These are phyloP conservation scores for Brachypterus glaber DNA, from an alignment of 2,888 invertebrate species.

Conservation along the genomic window DNA sequence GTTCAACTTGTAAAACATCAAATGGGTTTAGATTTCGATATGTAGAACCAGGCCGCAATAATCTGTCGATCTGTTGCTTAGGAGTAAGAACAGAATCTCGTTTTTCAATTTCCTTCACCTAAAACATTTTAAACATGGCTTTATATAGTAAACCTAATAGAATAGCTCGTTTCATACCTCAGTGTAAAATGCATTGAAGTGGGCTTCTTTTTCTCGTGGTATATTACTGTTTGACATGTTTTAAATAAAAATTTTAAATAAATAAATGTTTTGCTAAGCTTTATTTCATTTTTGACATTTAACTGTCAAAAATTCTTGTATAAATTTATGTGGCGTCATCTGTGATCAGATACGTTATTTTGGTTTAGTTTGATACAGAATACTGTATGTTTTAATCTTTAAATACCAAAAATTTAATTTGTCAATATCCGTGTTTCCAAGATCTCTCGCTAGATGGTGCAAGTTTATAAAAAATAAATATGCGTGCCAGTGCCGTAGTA, in stretches of 20 bases:
- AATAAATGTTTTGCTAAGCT: not conserved
- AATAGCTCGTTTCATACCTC: conserved; percentile 66
- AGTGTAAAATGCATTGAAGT: conserved; percentile 72
- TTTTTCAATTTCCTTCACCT: conserved; percentile 99
- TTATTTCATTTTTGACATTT: no score
- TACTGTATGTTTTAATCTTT: no score
- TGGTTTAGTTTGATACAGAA: no score
- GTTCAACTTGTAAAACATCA: conserved; percentile 86
- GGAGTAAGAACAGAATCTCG: conserved; percentile 94
- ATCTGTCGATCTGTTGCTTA: conserved; percentile 92
- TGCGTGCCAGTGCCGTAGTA: no score
- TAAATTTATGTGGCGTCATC: no score
- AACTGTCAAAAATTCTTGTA: no score
- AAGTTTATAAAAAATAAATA: no score
- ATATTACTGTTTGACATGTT: conserved; percentile 2
- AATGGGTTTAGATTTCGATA: conserved; percentile 98
- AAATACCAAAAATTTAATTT: no score
- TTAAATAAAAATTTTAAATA: not conserved
- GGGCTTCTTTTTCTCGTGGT: conserved; percentile 50
- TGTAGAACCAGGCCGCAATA: conserved; percentile 92
- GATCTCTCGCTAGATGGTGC: no score
- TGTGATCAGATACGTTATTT: no score
- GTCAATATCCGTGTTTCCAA: no score
- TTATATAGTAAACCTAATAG: conserved; percentile 20
- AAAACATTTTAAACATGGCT: conserved; percentile 5